Evolutionary conservation across 2,888 invertebrate genomes (phyloP).

Genomic region (Pomacea canaliculata): DNA sequence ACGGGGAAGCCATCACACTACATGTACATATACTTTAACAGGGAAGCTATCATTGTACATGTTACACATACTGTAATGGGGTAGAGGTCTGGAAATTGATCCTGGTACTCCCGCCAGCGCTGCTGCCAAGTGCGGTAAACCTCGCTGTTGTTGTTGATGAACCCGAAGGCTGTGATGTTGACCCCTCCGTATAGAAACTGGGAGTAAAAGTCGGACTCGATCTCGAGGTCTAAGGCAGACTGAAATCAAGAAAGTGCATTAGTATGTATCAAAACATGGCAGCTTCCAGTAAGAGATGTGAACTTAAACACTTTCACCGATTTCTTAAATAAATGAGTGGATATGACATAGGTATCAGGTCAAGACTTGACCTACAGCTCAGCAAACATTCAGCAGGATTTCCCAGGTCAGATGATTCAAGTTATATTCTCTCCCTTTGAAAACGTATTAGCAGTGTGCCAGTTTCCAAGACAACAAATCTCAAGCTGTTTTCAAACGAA

Average conservation of each 20-base stretch:
- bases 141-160: slow-evolving; percentile 77
- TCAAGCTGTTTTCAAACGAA: too few species aligned
- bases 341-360: neutral
- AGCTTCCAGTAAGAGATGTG: neutral
- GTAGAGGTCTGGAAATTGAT: slow-evolving; percentile 33
- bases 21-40: too few species aligned
- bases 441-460: too few species aligned
- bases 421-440: too few species aligned
- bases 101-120: slow-evolving; percentile 27
- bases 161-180: slow-evolving; percentile 92
- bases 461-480: too few species aligned
- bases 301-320: neutral
- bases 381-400: too few species aligned
- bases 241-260: slow-evolving; percentile 14
- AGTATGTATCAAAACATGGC: too few species aligned
- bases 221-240: slow-evolving; percentile 36
- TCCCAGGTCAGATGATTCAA: too few species aligned
- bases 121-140: slow-evolving; percentile 34
- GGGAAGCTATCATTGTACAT: too few species aligned
- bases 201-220: slow-evolving; percentile 73
- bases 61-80: slow-evolving; percentile 29
- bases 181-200: slow-evolving; percentile 95
- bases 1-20: too few species aligned
- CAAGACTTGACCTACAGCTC: neutral
- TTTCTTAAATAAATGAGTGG: neutral